Evolutionary conservation across 2,888 invertebrate genomes (phyloP), one percentile per base, ranked within the genome.

Genomic region (Erynnis tages): DNA sequence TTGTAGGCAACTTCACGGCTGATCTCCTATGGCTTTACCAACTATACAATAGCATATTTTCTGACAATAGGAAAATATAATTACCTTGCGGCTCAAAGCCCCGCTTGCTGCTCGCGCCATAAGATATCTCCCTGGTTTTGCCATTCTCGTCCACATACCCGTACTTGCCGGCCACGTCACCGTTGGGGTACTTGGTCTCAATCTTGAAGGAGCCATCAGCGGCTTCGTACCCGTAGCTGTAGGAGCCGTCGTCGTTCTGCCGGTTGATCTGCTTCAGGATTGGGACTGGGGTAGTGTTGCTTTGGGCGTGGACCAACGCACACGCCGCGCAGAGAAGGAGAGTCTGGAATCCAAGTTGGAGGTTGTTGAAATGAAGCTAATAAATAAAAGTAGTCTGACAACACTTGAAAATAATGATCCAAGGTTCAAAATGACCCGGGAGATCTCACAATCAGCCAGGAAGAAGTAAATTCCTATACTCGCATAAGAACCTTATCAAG

Each of bases 181-280:
- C 96, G 3, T 91, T 91, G 0, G 93, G 91, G 14, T 93, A 82
- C 77, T 96, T 96, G 6, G 96, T 96, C 82, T 96, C 97, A 69
- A 96, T 96, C 87, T 96, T 96, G 90, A 96, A 96, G 4, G 95
- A 94, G 27, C 96, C 97, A 72, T 97, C 97, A 19, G 93, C 96
- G 1, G 94, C 94, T 73, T 97, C 97, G 78, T 96, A 97, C 0
- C 96, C 96, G 69, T 96, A 97, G 0, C 96, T 97, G 83, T 97
- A 97, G 0, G 96, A 96, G 47, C 96, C 96, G 71, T 96, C 96
- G 75, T 96, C 96, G 67, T 96, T 96, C 86, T 96, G 96, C 56
- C 93, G 91, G 89, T 95, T 95, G 73, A 96, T 94, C 80, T 95
- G 95, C 76, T 95, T 95, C 43, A 96, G 86, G 72, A 95, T 95